These are phyloP conservation scores for Drosophila neotestacea DNA, from an alignment of 2,888 invertebrate genomes.

Conservation along the genomic window DNA sequence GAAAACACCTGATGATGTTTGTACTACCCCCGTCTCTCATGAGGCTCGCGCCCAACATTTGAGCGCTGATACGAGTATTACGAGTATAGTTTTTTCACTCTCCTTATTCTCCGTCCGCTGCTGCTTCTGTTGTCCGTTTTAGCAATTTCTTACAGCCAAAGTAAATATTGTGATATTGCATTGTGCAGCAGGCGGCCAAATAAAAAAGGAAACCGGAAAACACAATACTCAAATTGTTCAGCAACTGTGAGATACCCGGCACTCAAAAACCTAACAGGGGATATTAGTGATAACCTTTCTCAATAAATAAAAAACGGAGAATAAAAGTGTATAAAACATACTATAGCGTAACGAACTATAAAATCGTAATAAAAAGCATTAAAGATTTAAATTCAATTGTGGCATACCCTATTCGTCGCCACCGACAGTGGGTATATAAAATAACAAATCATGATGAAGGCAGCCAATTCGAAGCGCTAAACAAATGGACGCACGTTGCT, in stretches of 20 bases:
- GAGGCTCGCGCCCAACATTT: constrained; percentile 23
- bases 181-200: constrained; percentile 24
- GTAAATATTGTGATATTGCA: constrained; percentile 45
- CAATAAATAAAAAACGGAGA: too few species aligned
- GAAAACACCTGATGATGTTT: constrained; percentile 83
- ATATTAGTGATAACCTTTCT: background rate
- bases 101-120: background rate
- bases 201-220: constrained; percentile 1
- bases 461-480: constrained; percentile 60
- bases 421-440: constrained; percentile 28
- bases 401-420: constrained; percentile 22
- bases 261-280: background rate
- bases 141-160: constrained; percentile 51
- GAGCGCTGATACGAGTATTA: constrained; percentile 19
- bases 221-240: constrained; percentile 1
- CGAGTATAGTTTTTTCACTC: constrained; percentile 2
- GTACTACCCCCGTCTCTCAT: constrained; percentile 32
- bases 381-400: background rate
- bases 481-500: constrained; percentile 56
- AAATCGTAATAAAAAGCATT: too few species aligned
- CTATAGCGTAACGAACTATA: too few species aligned
- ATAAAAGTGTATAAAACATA: too few species aligned
- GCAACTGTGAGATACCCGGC: constrained; percentile 19
- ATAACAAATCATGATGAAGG: constrained; percentile 42
- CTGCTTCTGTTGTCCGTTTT: constrained; percentile 33